These are phyloP conservation scores for Noctua comes DNA, from an alignment of 2,888 invertebrate genomes.

Conservation along the genomic window DNA sequence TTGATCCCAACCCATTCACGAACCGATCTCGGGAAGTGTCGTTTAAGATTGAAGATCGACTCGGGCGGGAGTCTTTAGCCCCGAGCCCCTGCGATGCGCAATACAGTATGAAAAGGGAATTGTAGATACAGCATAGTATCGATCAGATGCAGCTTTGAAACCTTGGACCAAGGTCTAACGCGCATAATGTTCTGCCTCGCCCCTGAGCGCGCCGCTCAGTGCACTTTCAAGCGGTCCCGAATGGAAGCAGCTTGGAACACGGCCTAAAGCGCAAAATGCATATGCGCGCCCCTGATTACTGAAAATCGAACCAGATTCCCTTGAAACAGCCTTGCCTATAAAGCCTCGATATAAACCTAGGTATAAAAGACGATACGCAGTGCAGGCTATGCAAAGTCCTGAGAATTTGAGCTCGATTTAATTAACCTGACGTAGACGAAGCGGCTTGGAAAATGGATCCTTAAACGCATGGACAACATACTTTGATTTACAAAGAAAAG, in stretches of 20 bases:
- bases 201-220: not conserved
- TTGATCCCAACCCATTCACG: not conserved
- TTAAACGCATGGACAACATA: not conserved
- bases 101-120: not conserved
- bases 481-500: constrained; percentile 4
- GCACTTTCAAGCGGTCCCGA: not conserved
- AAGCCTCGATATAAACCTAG: not conserved
- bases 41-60: not conserved
- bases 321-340: not conserved
- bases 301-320: not conserved
- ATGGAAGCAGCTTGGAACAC: not conserved
- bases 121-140: not conserved
- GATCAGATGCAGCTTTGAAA: not conserved
- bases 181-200: not conserved
- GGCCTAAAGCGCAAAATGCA: not conserved
- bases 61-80: too few relatives aligned
- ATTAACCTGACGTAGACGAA: not conserved
- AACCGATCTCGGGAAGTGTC: not conserved
- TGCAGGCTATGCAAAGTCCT: not conserved
- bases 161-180: not conserved
- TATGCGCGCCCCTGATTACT: not conserved
- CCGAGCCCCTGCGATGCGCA: not conserved
- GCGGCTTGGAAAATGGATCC: not conserved
- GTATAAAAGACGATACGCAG: not conserved
- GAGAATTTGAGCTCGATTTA: not conserved